phyloP scores from a whole-genome alignment of 2,888 invertebrate genomes.

The Sialis lutaria region DNA sequence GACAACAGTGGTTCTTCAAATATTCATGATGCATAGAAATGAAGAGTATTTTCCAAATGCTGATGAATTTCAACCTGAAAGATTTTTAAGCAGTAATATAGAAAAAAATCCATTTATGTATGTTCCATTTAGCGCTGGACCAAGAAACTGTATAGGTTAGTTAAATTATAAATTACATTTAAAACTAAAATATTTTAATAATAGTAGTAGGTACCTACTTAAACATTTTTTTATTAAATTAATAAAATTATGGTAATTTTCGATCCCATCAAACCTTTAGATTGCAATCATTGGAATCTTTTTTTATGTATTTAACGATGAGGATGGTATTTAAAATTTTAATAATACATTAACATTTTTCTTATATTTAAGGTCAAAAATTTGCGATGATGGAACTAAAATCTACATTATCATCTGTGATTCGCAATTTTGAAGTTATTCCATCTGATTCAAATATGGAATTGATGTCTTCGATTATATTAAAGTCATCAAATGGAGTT shows the following conservation, averaged over 20 bases:
- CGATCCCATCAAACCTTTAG: too few relatives aligned
- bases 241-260: too few relatives aligned
- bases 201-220: too few relatives aligned
- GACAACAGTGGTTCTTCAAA: slow-evolving; percentile 9
- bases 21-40: slow-evolving; percentile 15
- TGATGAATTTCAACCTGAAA: slow-evolving; percentile 18
- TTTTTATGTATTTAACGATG: too few relatives aligned
- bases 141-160: slow-evolving; percentile 19
- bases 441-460: slow-evolving; percentile 9
- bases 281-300: too few relatives aligned
- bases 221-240: too few relatives aligned
- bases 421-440: neutral
- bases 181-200: neutral
- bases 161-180: neutral
- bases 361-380: slow-evolving; percentile 9
- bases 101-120: slow-evolving; percentile 17
- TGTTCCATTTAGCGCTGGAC: slow-evolving; percentile 19
- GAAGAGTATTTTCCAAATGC: slow-evolving; percentile 17
- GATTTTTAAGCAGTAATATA: slow-evolving; percentile 17
- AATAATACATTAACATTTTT: neutral
- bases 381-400: slow-evolving; percentile 4
- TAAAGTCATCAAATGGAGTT: neutral
- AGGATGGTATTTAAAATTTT: too few relatives aligned
- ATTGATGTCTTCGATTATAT: neutral
- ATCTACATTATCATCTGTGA: neutral